A percentile compares a stretch with the other conserved stretches of the same genome.
phyloP scores from a whole-genome alignment of 2,888 invertebrate genomes.

The Himalopsyche tibetana region DNA sequence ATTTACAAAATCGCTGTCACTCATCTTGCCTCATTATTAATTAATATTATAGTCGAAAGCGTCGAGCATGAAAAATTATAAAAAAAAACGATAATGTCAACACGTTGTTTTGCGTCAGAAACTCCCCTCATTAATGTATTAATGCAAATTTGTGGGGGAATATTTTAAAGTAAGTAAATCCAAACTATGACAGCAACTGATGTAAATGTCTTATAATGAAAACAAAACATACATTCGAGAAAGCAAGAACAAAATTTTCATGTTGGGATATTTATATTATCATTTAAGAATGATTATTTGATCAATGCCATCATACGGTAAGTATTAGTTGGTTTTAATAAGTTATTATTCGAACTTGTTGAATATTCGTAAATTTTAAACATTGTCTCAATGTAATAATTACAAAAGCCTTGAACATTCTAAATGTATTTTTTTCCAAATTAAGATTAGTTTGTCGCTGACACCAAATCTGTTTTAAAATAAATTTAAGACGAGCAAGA shows the following conservation, averaged over 20 bases:
- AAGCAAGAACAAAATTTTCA: neutral
- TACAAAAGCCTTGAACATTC: no score
- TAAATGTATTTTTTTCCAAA: no score
- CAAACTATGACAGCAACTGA: neutral
- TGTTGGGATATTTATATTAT: neutral
- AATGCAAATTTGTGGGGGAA: slow-evolving; percentile 12
- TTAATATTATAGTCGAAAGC: neutral
- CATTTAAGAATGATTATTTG: no score
- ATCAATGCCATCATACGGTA: no score
- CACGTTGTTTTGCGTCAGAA: neutral
- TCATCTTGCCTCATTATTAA: neutral
- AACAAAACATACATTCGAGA: neutral
- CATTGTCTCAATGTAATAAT: no score
- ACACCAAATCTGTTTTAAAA: no score
- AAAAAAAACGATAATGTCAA: neutral
- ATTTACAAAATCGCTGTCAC: neutral
- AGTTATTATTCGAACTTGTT: no score
- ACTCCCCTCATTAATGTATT: neutral
- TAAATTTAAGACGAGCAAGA: no score
- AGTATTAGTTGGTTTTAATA: no score
- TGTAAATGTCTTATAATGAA: neutral
- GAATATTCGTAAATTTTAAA: no score
- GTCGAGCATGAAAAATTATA: neutral
- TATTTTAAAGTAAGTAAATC: neutral
- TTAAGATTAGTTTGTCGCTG: no score